Percentiles rank a stretch among this genome's conserved stretches.
phyloP scores from a whole-genome alignment of 2,888 invertebrate genomes.

The Bursaphelenchus okinawaensis region DNA sequence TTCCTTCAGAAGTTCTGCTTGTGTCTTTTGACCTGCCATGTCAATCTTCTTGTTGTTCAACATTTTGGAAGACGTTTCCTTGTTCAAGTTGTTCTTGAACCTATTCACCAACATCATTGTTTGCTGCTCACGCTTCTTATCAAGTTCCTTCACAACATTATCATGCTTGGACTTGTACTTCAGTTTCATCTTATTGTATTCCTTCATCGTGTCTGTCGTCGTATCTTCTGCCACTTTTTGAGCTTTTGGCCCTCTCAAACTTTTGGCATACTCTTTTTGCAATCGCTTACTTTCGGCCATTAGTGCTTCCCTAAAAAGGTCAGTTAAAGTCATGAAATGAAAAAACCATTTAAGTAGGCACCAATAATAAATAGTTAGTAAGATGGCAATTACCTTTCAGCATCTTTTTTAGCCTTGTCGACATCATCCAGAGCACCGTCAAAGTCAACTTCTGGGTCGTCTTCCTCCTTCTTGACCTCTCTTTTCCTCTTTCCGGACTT shows the following conservation, averaged over 20 bases:
- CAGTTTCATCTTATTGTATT: constrained; percentile 41
- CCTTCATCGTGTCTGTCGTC: constrained; percentile 42
- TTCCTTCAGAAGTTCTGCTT: constrained; percentile 18
- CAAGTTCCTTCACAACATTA: constrained; percentile 42
- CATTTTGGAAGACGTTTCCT: constrained; percentile 25
- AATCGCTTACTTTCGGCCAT: constrained; percentile 26
- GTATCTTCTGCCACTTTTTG: constrained; percentile 53
- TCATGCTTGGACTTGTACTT: constrained; percentile 43
- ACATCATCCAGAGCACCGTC: constrained; percentile 30
- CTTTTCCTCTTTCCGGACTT: constrained; percentile 17
- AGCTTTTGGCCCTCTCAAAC: constrained; percentile 46
- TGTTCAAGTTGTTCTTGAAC: constrained; percentile 66
- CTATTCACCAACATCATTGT: constrained; percentile 75
- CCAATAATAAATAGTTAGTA: background rate
- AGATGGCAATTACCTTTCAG: constrained; percentile 18
- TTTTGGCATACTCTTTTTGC: constrained; percentile 52
- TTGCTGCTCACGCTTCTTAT: constrained; percentile 58
- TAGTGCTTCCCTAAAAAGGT: constrained; percentile 21
- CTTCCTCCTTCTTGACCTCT: constrained; percentile 6
- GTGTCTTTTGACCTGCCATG: constrained; percentile 25
- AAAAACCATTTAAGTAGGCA: background rate
- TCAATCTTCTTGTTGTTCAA: constrained; percentile 57
- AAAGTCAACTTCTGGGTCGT: constrained; percentile 24
- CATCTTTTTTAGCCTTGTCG: constrained; percentile 20
- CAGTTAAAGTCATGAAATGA: no score